Evolutionary conservation across 1,140 invertebrate genomes (phyloP).

Genomic region (Drosophila azteca): DNA sequence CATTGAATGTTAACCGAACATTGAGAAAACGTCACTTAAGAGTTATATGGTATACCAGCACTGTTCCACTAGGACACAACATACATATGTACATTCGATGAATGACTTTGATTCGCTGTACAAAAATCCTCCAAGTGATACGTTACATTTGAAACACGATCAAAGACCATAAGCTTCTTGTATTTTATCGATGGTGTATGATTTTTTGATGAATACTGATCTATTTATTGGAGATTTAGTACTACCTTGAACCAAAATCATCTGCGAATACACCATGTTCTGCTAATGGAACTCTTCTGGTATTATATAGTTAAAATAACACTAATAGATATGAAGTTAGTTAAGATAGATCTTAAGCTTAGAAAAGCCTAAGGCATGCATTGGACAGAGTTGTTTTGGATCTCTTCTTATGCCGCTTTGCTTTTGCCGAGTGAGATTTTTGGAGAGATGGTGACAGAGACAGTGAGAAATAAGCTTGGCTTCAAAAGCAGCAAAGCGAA

Average conservation of each 20-base stretch:
- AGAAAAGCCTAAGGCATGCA: constrained; percentile 56
- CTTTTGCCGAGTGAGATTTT: constrained; percentile 9
- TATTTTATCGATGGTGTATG: too few relatives aligned
- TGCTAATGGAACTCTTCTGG: too few relatives aligned
- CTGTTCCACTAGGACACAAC: too few relatives aligned
- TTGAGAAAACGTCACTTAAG: constrained; percentile 20
- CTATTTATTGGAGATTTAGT: too few relatives aligned
- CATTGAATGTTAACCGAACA: neutral
- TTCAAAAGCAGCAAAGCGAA: constrained; percentile 68
- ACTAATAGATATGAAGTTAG: constrained; percentile 6
- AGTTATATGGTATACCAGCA: constrained; percentile 10
- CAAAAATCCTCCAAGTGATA: too few relatives aligned
- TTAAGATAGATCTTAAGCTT: constrained; percentile 25
- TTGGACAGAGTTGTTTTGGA: constrained; percentile 19
- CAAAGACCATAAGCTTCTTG: too few relatives aligned
- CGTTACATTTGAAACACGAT: too few relatives aligned
- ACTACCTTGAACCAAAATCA: too few relatives aligned
- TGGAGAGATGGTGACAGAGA: constrained; percentile 20
- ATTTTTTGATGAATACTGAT: too few relatives aligned
- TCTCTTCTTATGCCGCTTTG: constrained; percentile 21
- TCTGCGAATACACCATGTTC: too few relatives aligned
- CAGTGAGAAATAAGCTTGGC: constrained; percentile 53
- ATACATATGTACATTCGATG: too few relatives aligned
- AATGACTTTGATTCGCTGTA: too few relatives aligned
- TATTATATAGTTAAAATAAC: neutral